These are phyloP conservation scores for Hyperoodon ampullatus DNA, from an alignment of 2,113 vertebrate genomes.

Conservation along the genomic window DNA sequence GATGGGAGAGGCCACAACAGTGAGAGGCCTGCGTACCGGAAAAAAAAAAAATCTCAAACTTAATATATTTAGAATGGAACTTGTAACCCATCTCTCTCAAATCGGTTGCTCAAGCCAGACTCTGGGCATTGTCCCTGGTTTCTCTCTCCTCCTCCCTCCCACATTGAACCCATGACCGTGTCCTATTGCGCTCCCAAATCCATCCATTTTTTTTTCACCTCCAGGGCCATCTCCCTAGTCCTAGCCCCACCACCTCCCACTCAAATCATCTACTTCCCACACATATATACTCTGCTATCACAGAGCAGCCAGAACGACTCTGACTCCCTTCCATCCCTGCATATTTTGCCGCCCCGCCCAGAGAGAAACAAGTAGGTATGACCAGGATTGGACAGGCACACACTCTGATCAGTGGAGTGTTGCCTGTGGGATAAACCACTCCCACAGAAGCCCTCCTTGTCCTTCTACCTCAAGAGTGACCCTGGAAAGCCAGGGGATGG, in stretches of 20 bases:
- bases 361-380: not conserved
- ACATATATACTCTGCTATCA: not conserved
- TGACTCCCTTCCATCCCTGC: not conserved
- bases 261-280: not conserved
- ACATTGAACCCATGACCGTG: not conserved
- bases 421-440: no score
- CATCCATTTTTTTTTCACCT: not conserved
- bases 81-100: not conserved
- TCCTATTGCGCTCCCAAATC: not conserved
- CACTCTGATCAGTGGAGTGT: no score
- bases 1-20: no score
- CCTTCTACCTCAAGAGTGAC: not conserved
- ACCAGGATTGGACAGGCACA: not conserved
- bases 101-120: not conserved
- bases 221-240: not conserved
- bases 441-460: not conserved
- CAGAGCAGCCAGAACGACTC: not conserved
- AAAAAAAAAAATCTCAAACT: not conserved
- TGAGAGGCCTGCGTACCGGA: no score
- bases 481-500: not conserved
- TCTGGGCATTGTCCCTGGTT: not conserved
- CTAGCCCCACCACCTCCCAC: not conserved
- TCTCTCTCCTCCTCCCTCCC: not conserved
- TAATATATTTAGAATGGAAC: not conserved
- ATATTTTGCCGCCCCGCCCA: not conserved